phyloP scores from a whole-genome alignment of 35 echinoderm and acorn worm species.

The Holothuria glaberrima region DNA sequence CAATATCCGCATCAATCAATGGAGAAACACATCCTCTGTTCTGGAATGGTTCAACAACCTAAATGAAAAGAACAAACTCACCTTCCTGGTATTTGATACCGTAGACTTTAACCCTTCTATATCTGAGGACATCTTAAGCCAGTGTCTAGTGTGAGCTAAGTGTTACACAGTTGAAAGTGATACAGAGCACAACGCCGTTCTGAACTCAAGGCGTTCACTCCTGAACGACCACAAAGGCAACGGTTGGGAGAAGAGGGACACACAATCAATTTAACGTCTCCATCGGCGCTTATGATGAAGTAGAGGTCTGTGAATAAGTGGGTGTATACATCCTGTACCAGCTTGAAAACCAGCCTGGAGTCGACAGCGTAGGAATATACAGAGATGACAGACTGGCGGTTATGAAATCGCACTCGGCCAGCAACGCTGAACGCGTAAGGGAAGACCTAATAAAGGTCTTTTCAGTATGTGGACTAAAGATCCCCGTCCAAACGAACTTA shows the following conservation, averaged over 20 bases:
- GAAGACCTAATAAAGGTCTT: background rate
- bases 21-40: background rate
- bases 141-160: no score
- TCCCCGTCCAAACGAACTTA: background rate
- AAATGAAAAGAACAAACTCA: background rate
- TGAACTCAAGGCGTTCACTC: no score
- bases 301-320: background rate
- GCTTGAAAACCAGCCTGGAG: no score
- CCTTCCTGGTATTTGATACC: no score
- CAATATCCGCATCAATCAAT: background rate
- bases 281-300: background rate
- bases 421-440: background rate
- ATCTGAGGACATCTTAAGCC: background rate
- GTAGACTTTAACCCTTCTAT: background rate
- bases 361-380: background rate
- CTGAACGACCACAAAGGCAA: background rate
- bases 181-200: background rate
- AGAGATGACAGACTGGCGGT: background rate
- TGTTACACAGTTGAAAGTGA: background rate
- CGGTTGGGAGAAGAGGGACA: background rate
- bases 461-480: no score
- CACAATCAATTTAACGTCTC: background rate
- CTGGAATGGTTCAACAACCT: background rate
- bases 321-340: no score
- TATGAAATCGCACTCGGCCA: background rate